A percentile compares a stretch with the other conserved stretches of the same genome.
phyloP scores from a whole-genome alignment of 2,888 invertebrate species.

The Macaria notata region DNA sequence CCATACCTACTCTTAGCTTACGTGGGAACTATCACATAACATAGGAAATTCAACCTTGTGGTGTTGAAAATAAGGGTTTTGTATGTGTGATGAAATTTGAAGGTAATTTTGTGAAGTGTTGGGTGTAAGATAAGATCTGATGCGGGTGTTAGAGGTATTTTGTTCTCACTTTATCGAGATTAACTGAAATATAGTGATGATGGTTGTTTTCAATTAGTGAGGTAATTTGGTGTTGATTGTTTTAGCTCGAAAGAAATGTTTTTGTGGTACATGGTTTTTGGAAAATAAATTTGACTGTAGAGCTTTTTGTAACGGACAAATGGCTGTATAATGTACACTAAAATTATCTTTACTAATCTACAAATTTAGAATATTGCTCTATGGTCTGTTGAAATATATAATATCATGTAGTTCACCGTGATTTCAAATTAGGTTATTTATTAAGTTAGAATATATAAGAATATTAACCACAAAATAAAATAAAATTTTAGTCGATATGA shows the following conservation, averaged over 20 bases:
- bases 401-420: background rate
- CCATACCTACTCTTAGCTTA: slow-evolving; percentile 38
- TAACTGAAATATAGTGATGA: slow-evolving; percentile 6
- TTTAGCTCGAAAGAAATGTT: background rate
- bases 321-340: no score
- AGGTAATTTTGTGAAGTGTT: slow-evolving; percentile 25
- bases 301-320: no score
- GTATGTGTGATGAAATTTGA: slow-evolving; percentile 15
- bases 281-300: no score
- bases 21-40: slow-evolving; percentile 34
- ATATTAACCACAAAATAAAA: no score
- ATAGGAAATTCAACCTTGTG: slow-evolving; percentile 32
- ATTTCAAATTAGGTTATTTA: no score
- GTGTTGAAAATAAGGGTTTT: slow-evolving; percentile 20
- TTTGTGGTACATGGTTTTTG: background rate
- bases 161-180: slow-evolving; percentile 29
- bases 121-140: slow-evolving; percentile 24
- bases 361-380: background rate
- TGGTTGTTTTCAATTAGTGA: slow-evolving; percentile 3
- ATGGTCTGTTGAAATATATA: background rate
- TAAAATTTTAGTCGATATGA: no score
- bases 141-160: slow-evolving; percentile 27
- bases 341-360: no score
- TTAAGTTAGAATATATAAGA: no score
- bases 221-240: slow-evolving; percentile 2